Evolutionary conservation across 2,888 invertebrate species (phyloP).

Genomic region (Hymenopus coronatus): DNA sequence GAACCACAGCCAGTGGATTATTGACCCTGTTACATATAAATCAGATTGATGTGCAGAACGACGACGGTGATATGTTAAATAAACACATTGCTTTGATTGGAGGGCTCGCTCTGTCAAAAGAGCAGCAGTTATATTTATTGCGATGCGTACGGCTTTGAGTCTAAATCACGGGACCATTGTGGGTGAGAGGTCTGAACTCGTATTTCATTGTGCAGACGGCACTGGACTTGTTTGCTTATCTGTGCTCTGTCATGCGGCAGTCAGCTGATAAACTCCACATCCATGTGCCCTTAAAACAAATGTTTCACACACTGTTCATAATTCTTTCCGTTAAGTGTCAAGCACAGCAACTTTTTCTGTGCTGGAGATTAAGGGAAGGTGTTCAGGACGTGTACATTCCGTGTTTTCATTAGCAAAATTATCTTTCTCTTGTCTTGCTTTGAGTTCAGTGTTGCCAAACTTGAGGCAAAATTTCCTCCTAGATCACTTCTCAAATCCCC

Average conservation of each 20-base stretch:
- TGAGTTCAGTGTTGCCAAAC: too few relatives aligned
- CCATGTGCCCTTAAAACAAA: background rate
- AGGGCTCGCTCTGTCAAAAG: background rate
- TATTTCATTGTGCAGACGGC: background rate
- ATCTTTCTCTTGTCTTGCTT: background rate
- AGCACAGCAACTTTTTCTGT: background rate
- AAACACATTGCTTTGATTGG: background rate
- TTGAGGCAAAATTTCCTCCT: too few relatives aligned
- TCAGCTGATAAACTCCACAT: background rate
- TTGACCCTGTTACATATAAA: background rate
- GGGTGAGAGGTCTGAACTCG: background rate
- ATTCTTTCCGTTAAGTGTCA: background rate
- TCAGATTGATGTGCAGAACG: background rate
- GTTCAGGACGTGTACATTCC: background rate
- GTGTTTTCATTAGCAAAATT: background rate
- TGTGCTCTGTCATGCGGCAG: background rate
- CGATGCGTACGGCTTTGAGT: background rate
- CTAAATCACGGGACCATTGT: background rate
- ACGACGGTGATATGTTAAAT: background rate
- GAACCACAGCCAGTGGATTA: background rate
- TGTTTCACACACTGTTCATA: background rate
- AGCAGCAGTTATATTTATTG: background rate
- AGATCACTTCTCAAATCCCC: too few relatives aligned
- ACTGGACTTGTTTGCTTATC: background rate
- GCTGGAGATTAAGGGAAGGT: background rate